Evolutionary conservation across 1,140 invertebrate species (phyloP), one percentile per base, ranked within the genome.

Genomic region (Danaus plexippus): DNA sequence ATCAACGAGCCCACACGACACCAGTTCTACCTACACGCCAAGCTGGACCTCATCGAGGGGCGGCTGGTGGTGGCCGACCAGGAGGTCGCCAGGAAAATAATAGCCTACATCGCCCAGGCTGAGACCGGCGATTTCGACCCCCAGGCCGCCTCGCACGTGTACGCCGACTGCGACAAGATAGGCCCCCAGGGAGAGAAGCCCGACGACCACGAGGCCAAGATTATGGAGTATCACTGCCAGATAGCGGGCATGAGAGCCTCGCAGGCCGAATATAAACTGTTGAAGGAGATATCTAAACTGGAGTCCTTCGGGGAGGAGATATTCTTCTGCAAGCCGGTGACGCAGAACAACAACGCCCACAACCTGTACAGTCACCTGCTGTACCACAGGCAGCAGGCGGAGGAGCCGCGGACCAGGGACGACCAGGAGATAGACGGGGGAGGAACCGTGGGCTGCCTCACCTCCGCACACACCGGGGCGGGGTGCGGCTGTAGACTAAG

Each of bases 221-320:
- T 92, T 57, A 89, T 91, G 32, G 88, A 89, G 32, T 89, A 92
- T 59, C 92, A 93, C 66, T 90, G 88, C 48, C 81, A 87, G 52
- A 82, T 88, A 54, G 61, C 71, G 2, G 87, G 80, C 9, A 88
- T 87, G 84, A 65, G 76, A 15, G 76, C 81, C 2, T 87, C 87
- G 0, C 84, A 85, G 53, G 94, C 94, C 2, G 93, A 95, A 72
- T 96, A 96, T 84, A 92, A 92, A 88, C 80, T 96, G 9, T 80
- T 97, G 0, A 92, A 95, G 70, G 92, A 94, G 77, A 92, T 94
- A 41, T 92, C 94, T 1, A 90, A 91, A 54, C 85, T 95, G 57
- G 91, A 93, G 61, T 91, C 91, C 13, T 96, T 95, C 79, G 95
- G 95, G 1, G 92, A 95, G 79, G 94, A 96, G 77, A 85, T 94